phyloP scores from a whole-genome alignment of 2,888 invertebrate species.

The Lamproptera curius region DNA sequence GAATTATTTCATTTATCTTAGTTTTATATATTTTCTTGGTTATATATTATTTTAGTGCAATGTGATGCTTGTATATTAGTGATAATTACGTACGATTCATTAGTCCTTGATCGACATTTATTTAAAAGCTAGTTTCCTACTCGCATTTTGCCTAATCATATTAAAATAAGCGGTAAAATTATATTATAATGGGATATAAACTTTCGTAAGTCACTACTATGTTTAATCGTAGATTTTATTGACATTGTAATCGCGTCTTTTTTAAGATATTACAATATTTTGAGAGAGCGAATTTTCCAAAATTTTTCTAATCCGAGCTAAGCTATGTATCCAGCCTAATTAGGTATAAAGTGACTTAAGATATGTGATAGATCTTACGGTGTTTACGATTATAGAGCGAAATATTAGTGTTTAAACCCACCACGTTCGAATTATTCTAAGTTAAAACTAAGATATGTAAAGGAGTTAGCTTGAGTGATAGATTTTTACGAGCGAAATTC shows the following conservation, averaged over 20 bases:
- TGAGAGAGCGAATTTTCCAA: constrained; percentile 20
- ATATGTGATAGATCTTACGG: constrained; percentile 31
- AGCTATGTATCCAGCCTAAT: constrained; percentile 20
- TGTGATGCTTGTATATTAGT: constrained; percentile 10
- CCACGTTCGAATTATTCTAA: constrained; percentile 57
- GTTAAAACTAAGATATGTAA: constrained; percentile 26
- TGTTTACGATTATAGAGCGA: constrained; percentile 29
- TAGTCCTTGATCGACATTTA: neutral
- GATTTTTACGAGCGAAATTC: too few relatives aligned
- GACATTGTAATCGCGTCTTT: constrained; percentile 8
- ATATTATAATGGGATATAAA: constrained; percentile 8
- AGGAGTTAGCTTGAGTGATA: constrained; percentile 19
- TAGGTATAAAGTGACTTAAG: constrained; percentile 17
- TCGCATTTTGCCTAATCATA: constrained; percentile 16
- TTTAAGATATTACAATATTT: constrained; percentile 18
- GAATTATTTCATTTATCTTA: too few relatives aligned
- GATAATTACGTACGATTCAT: constrained; percentile 4
- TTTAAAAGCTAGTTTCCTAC: constrained; percentile 5
- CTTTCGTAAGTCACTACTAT: constrained; percentile 12
- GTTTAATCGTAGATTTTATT: constrained; percentile 10
- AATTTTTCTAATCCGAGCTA: constrained; percentile 18
- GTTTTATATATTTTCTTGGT: too few relatives aligned
- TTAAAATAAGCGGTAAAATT: constrained; percentile 4
- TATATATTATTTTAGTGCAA: constrained; percentile 5
- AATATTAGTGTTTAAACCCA: constrained; percentile 62